Base-by-base conservation (phyloP, 2,888 invertebrate genomes). In the Ichneumoninae sp. region DNA sequence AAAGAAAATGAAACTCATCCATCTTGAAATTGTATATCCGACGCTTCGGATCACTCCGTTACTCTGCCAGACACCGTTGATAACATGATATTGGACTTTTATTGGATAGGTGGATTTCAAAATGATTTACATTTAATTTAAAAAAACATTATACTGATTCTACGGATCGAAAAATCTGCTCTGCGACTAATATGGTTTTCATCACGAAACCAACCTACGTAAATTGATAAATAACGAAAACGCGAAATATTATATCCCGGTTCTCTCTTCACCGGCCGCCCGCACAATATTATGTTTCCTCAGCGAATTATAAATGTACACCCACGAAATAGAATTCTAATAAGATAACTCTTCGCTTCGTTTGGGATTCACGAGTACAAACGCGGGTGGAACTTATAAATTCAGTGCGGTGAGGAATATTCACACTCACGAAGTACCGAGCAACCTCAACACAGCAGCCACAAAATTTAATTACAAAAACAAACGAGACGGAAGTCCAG, bases 371-470 rank as follows among this genome's bases (percentile, higher is more conserved):
- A 33, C 50, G 30, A 13, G 26, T 7, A n/a, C 22, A 22, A 66
- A 40, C 76, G 36, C 19, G 36, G 33, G 36, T 36, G 0, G 36
- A 36, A 47, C 71, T 57, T 47, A 66, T 36, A 54, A 77, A 77
- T 66, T 77, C 19, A 77, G 57, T 57, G 33, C 19, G 47, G 52
- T 47, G 36, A 36, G 36, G 66, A 82, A 77, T 82, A 82, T 30
- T 19, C 62, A 5, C 16, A 40, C 22, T 13, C 16, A 36, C 30
- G 36, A 77, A 47, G 22, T 50, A 62, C 8, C 8, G 26, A 50
- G 26, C 65, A 3, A 1, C 10, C 22, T 57, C 54, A 8, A 36
- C 69, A 5, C 40, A 66, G 16, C 19, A 44, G 44, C 40, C 22
- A 52, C 33, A 65, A 44, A 72, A 68, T 47, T 82, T 82, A 72